phyloP scores from a whole-genome alignment of 1,140 invertebrate species.

The Psilanteris sp. region DNA sequence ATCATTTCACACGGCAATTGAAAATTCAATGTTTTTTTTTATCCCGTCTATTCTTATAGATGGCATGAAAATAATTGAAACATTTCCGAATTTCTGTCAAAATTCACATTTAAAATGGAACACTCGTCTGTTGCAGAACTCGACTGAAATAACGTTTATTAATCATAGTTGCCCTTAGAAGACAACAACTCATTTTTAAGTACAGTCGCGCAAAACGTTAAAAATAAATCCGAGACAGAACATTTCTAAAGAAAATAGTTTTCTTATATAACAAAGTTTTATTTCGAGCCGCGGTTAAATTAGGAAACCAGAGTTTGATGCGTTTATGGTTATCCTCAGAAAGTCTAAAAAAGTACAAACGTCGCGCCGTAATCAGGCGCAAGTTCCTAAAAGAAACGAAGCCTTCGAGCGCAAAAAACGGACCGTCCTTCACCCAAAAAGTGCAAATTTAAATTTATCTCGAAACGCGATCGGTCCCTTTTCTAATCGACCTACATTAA shows the following conservation, averaged over 20 bases:
- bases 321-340: slow-evolving; percentile 24
- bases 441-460: slow-evolving; percentile 1
- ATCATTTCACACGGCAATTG: no score
- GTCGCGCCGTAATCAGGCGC: neutral
- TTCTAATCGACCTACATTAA: no score
- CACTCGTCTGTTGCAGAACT: slow-evolving; percentile 4
- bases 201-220: slow-evolving; percentile 11
- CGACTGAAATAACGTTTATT: slow-evolving; percentile 14
- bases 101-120: neutral
- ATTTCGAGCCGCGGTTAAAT: slow-evolving; percentile 28
- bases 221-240: slow-evolving; percentile 40
- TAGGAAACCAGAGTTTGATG: slow-evolving; percentile 3
- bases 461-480: no score
- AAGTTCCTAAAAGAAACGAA: neutral
- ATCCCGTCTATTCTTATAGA: no score
- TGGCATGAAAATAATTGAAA: no score
- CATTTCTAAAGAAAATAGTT: slow-evolving; percentile 2
- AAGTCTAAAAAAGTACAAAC: slow-evolving; percentile 1
- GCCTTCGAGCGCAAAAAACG: neutral
- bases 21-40: no score
- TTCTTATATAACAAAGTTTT: slow-evolving; percentile 46
- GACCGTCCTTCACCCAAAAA: slow-evolving; percentile 10
- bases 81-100: neutral
- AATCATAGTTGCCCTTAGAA: slow-evolving; percentile 33
- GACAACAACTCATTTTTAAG: slow-evolving; percentile 45